These are phyloP conservation scores for Melinopterus prodromus DNA, from an alignment of 2,888 invertebrate genomes.

Conservation along the genomic window DNA sequence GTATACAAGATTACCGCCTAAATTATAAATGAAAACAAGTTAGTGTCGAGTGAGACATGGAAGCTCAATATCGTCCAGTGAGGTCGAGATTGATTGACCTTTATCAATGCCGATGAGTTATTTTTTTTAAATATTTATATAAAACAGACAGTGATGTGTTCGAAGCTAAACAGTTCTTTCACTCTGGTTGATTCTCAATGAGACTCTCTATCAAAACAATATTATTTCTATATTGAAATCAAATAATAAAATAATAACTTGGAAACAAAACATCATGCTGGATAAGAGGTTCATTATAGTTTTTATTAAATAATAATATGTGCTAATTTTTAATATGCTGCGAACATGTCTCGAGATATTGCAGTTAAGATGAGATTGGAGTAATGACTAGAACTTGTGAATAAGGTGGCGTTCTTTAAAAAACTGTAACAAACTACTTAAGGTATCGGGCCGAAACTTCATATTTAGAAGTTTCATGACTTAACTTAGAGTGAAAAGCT, in stretches of 20 bases:
- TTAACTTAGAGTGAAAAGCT: too few relatives aligned
- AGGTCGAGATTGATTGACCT: conserved; percentile 21
- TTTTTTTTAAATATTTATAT: conserved; percentile 22
- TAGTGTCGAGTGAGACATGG: not conserved
- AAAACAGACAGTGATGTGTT: conserved; percentile 13
- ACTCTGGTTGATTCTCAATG: not conserved
- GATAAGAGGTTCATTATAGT: not conserved
- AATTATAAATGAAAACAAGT: not conserved
- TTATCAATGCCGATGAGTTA: conserved; percentile 17
- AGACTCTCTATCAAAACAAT: not conserved
- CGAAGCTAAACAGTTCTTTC: not conserved
- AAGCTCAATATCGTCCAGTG: not conserved
- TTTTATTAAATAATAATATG: not conserved
- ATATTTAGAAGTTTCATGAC: too few relatives aligned
- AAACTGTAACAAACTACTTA: too few relatives aligned
- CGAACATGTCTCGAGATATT: not conserved
- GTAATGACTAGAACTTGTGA: not conserved
- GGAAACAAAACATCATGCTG: not conserved
- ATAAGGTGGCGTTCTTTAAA: too few relatives aligned
- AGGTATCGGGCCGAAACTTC: too few relatives aligned
- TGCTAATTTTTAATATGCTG: not conserved
- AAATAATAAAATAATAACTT: not conserved
- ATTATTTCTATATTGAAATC: not conserved
- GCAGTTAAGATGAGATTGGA: not conserved
- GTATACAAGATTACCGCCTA: not conserved